phyloP scores from a whole-genome alignment of 2,888 invertebrate genomes.

The Anaspis maculata region DNA sequence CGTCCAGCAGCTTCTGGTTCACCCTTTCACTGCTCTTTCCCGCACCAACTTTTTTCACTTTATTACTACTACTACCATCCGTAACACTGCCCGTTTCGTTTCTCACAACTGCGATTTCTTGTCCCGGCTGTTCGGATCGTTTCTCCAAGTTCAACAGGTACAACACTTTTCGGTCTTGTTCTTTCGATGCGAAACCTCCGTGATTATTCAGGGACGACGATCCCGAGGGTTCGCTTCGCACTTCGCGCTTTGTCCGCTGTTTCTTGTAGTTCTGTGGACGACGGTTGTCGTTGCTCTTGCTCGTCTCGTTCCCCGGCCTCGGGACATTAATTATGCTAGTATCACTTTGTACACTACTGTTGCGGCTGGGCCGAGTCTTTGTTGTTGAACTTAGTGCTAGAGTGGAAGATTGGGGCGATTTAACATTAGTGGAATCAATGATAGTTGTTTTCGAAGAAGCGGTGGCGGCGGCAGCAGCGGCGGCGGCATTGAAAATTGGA shows the following conservation, averaged over 20 bases:
- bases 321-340: constrained; percentile 18
- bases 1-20: constrained; percentile 18
- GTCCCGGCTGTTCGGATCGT: constrained; percentile 8
- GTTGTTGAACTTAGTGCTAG: constrained; percentile 13
- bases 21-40: constrained; percentile 16
- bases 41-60: constrained; percentile 8
- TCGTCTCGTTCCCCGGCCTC: constrained; percentile 1
- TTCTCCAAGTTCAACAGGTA: too few species aligned
- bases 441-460: neutral
- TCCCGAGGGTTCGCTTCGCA: too few species aligned
- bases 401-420: too few species aligned
- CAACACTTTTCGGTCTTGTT: too few species aligned
- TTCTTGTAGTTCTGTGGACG: too few species aligned
- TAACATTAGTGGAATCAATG: constrained; percentile 26
- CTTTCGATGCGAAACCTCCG: too few species aligned
- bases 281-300: neutral
- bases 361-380: constrained; percentile 18
- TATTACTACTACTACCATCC: too few species aligned
- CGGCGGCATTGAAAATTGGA: constrained; percentile 14
- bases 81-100: too few species aligned
- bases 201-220: too few species aligned
- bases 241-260: constrained; percentile 23
- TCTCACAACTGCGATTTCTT: constrained; percentile 7
- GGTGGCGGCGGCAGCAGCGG: constrained; percentile 10
- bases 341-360: too few species aligned